phyloP scores from a whole-genome alignment of 2,888 invertebrate species.

The Drosophila fulvimacula region DNA sequence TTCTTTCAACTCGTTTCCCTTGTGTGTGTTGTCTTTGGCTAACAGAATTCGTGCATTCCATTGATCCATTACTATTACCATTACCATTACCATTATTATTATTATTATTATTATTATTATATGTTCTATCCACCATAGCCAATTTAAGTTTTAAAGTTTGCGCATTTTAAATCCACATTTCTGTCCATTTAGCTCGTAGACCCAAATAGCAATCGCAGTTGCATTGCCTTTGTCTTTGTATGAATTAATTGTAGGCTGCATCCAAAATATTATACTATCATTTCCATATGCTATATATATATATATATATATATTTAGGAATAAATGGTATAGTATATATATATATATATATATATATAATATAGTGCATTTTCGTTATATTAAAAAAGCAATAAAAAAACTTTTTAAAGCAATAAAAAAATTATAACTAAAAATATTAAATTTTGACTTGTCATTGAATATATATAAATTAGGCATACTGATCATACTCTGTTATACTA shows the following conservation, averaged over 20 bases:
- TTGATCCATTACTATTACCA: background rate
- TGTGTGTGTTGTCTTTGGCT: background rate
- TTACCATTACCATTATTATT: no score
- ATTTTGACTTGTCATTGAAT: no score
- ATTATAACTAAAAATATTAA: no score
- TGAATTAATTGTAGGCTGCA: slow-evolving; percentile 28
- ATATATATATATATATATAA: slow-evolving; percentile 1
- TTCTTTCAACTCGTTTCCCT: background rate
- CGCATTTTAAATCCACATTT: slow-evolving; percentile 23
- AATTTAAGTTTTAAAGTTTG: slow-evolving; percentile 22
- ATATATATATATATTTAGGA: background rate
- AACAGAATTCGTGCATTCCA: background rate
- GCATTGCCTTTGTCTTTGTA: slow-evolving; percentile 18
- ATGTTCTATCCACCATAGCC: background rate
- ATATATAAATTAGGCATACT: no score
- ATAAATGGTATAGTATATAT: no score
- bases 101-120: background rate
- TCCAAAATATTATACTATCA: slow-evolving; percentile 2
- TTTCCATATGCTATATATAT: background rate
- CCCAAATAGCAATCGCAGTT: slow-evolving; percentile 3
- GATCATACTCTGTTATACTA: no score
- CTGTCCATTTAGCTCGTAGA: slow-evolving; percentile 27
- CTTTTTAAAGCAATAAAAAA: background rate
- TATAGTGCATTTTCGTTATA: slow-evolving; percentile 7
- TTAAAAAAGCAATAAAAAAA: background rate